Percentiles rank a stretch among this genome's conserved stretches.
Conservation (phyloP, 2,113 vertebrate genomes). For the Megaceryle maxima region DNA sequence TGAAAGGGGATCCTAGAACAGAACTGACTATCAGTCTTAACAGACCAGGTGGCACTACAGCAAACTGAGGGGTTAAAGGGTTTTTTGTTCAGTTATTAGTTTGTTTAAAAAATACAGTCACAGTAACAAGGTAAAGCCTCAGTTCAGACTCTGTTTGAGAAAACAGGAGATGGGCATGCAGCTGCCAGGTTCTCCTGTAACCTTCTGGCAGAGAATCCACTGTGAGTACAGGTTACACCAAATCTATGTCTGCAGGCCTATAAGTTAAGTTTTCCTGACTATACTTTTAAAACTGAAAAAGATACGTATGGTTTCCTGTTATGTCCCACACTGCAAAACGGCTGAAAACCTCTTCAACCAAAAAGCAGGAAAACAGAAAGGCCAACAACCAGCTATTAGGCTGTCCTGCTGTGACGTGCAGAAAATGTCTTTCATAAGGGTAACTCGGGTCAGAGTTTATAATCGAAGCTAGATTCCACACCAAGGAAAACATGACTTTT, state of each 20-base stretch:
- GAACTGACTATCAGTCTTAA: not conserved
- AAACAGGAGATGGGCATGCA: not conserved
- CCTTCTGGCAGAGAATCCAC: not conserved
- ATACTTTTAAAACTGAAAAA: not conserved
- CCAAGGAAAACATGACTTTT: not conserved
- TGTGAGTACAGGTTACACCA: rapidly evolving
- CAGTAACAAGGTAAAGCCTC: not conserved
- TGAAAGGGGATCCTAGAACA: not conserved
- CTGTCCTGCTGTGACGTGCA: not conserved
- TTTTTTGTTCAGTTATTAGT: not conserved
- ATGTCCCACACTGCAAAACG: not conserved
- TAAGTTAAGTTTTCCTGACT: no score
- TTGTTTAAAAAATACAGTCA: no score
- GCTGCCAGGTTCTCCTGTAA: not conserved
- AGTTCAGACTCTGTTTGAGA: not conserved
- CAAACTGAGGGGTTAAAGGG: not conserved
- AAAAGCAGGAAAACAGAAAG: not conserved
- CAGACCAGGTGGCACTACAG: not conserved
- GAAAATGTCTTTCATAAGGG: rapidly evolving
- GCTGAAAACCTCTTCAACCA: not conserved
- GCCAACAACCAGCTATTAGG: rapidly evolving
- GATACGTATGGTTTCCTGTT: rapidly evolving
- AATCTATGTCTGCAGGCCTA: not conserved
- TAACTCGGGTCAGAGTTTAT: not conserved
- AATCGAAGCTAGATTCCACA: not conserved